Percentiles rank a stretch among this genome's conserved stretches.
phyloP scores from a whole-genome alignment of 2,888 invertebrate genomes.

The Lagria hirta region DNA sequence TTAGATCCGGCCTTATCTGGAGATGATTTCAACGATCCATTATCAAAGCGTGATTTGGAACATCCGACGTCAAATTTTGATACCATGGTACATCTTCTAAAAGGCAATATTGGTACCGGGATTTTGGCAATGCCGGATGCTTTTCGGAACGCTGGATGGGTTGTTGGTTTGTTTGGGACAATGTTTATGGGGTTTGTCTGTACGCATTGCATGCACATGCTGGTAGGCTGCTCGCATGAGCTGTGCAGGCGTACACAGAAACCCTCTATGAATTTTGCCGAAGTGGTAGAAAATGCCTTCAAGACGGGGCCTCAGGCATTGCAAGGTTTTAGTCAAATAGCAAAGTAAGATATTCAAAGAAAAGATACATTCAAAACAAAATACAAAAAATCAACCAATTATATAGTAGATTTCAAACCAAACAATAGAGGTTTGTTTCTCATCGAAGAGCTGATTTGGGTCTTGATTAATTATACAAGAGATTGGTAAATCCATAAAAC shows the following conservation, averaged over 20 bases:
- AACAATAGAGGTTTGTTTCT: too few species aligned
- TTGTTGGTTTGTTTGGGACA: constrained; percentile 78
- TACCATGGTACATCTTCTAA: constrained; percentile 69
- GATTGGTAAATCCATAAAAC: too few species aligned
- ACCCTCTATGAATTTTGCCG: constrained; percentile 73
- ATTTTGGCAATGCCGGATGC: constrained; percentile 97
- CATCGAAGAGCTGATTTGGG: too few species aligned
- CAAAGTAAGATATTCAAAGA: constrained; percentile 61
- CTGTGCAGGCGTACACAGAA: constrained; percentile 68
- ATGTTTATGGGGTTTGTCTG: constrained; percentile 83
- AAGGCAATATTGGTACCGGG: constrained; percentile 79
- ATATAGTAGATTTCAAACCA: too few species aligned
- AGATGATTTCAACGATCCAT: constrained; percentile 56
- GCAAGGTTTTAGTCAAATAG: constrained; percentile 62
- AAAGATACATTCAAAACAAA: background rate
- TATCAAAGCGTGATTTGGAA: constrained; percentile 68
- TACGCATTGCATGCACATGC: constrained; percentile 94
- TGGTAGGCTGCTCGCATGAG: constrained; percentile 78
- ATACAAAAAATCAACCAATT: too few species aligned
- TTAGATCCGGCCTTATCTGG: constrained; percentile 31
- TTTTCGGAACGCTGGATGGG: constrained; percentile 86
- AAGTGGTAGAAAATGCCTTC: constrained; percentile 77
- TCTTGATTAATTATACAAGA: too few species aligned
- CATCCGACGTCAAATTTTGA: constrained; percentile 81
- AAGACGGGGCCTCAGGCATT: constrained; percentile 70